Conservation (phyloP, 2,888 invertebrate genomes). For the Yponomeuta cagnagella region DNA sequence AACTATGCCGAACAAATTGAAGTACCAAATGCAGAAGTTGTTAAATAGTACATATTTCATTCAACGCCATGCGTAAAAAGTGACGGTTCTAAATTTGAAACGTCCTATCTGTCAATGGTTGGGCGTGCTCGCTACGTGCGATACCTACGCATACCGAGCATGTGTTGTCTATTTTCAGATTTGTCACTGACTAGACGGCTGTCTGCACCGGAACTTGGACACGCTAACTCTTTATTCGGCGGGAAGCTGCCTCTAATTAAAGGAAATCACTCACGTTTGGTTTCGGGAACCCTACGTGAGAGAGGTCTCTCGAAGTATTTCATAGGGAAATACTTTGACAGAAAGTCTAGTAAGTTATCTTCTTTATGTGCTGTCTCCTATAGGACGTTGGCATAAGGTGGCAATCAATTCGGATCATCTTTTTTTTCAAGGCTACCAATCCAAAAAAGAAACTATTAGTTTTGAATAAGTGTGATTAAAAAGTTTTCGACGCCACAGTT, state of each 20-base stretch:
- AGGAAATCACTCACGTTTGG: slow-evolving; percentile 28
- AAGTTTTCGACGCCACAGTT: neutral
- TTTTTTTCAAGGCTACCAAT: too few species aligned
- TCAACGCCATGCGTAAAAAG: slow-evolving; percentile 62
- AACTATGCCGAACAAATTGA: neutral
- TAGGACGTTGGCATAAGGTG: too few species aligned
- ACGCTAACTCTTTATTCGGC: slow-evolving; percentile 50
- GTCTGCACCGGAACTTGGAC: slow-evolving; percentile 58
- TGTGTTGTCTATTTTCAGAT: slow-evolving; percentile 64
- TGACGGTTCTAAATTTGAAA: slow-evolving; percentile 65
- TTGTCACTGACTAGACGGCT: slow-evolving; percentile 54
- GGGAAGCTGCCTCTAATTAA: slow-evolving; percentile 31
- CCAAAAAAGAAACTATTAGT: too few species aligned
- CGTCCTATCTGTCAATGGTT: slow-evolving; percentile 72
- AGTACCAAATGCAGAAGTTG: slow-evolving; percentile 36
- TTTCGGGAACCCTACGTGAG: neutral
- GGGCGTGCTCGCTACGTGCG: slow-evolving; percentile 59
- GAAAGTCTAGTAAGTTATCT: too few species aligned
- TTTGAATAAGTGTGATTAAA: neutral
- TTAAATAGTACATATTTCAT: slow-evolving; percentile 58
- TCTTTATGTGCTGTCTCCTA: too few species aligned
- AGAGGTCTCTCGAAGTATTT: too few species aligned
- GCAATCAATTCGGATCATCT: too few species aligned
- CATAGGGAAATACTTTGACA: too few species aligned
- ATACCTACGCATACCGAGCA: slow-evolving; percentile 1